Evolutionary conservation across 2,888 invertebrate genomes (phyloP), one percentile per base, ranked within the genome.

Genomic region (Hemithea aestivaria): DNA sequence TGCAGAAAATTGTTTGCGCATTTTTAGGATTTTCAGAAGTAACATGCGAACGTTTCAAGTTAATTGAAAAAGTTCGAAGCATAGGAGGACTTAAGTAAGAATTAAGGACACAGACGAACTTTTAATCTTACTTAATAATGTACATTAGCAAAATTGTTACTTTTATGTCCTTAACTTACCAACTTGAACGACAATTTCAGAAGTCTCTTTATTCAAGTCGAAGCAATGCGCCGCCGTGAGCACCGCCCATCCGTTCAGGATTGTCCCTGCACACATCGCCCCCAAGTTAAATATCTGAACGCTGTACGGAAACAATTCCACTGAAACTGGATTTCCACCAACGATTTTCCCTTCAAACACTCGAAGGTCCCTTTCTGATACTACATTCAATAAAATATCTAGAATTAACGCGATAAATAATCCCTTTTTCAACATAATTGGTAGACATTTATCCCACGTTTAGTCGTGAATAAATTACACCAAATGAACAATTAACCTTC

Each of bases 141-240:
- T 16, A 16, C 16, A 5, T 16, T 16, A 4, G 16, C 16, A 26
- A 7, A 7, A 7, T 23, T 23, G 8, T 10, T 8, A 10, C 31
- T 3, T 11, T 20, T 3, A n/a, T 7, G 20, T 21, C 23, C 31
- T 31, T n/a, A 31, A 60, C 73, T 66, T 50, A 79, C 81, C 79
- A 7, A 63, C 56, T 59, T 70, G 69, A 21, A 82, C 36, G 4
- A 50, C 45, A 62, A 82, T 75, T 5, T 73, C 56, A 0, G 53
- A 31, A 1, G 52, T 31, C 22, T 74, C 52, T 7, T 49, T 54
- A 38, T 73, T 76, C 1, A 36, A 34, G 12, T 69, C 69, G 11
- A 83, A 66, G 35, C 83, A 83, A 46, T 83, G 82, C 0, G 73
- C 82, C 1, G 81, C 66, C 0, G 82, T 77, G 9, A 81, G 45